Evolutionary conservation across 2,888 invertebrate genomes (phyloP), one percentile per base, ranked within the genome.

Genomic region (Octodonta nipae): DNA sequence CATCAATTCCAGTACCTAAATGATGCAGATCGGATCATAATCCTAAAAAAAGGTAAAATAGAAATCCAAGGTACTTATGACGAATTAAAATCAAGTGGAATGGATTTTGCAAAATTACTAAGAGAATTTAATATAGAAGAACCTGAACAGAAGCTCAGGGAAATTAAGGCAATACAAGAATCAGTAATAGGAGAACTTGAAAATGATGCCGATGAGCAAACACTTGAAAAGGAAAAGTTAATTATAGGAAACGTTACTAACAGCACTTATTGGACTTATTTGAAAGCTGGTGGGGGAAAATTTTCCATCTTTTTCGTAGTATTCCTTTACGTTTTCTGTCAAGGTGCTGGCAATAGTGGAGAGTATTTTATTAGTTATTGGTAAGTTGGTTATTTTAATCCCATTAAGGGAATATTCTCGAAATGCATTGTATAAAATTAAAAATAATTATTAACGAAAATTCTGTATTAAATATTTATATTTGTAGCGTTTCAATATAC

Each of bases 301-400:
- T 61, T 59, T 20, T 44, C 62, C 4, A 56, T 69, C 2, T 38
- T 62, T 2, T 42, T 64, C 0, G 47, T 74, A 26, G 40, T 68
- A 2, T 36, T 65, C 1, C 46, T 68, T 5, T 73, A 70, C 43
- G 5, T 76, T 1, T 8, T 71, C 8, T 67, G 78, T 1, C 76
- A 79, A 44, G 50, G 59, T 0, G 52, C 68, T n/a, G 75, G 71
- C 2, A 79, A 75, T 36, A 58, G 66, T 1, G 71, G 71, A 0
- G 84, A 84, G 54, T 79, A 70, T 49, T 83, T 75, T 68, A 66
- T 82, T 32, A 72, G 75, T 39, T 75, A 66, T 51, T 79, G 78
- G 77, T 75, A 52, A 63, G 64, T 49, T 16, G 13, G 20, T n/a
- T n/a, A n/a, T n/a, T n/a, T n/a, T n/a, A n/a, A n/a, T n/a, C n/a